Base-by-base conservation (phyloP, 2,797 vertebrate genomes). In the Gobionotothen gibberifrons region DNA sequence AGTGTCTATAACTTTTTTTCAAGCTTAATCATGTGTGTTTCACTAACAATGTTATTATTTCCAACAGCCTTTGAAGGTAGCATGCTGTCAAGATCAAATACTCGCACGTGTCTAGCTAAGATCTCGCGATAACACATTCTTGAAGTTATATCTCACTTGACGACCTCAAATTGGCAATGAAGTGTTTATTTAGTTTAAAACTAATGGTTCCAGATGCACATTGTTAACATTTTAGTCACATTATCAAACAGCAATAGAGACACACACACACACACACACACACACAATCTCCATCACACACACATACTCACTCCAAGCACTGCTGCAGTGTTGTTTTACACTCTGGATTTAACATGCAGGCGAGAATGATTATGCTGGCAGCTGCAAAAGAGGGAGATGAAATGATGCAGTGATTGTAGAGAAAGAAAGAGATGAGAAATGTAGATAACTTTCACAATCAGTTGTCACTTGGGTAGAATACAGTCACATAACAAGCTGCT, bases 301-400 rank as follows among this genome's bases (percentile, higher is more conserved):
- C 36, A 17, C 44, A 22, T 44, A 61, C 51, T 21, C 6, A 32
- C 43, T 62, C 65, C 79, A 76, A 82, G 44, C 58, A n/a, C 57
- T 83, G 71, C 53, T 26, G 71, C 79, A 55, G 60, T 63, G 72
- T 51, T 72, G 32, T 72, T 76, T 56, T 44, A 49, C 44, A 36
- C 76, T 68, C 43, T 56, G 60, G 67, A 46, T 71, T 21, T 53
- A 70, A 68, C 73, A 51, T 54, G 62, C 79, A 74, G 60, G 16
- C 46, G 46, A 78, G 83, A 87, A 86, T 87, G 74, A 85, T 87
- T 88, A 68, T 82, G 87, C 85, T 81, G 73, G 73, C 55, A 44
- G 75, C 70, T 76, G 90, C 87, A 85, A 75, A 79, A 47, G 53
- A 73, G 58, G 44, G 8, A 3, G 40, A 72, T 73, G 72, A 75